Percentiles rank a stretch among this genome's conserved stretches.
These are phyloP conservation scores for Sinelater perroti DNA, from an alignment of 2,888 invertebrate genomes.

Conservation along the genomic window DNA sequence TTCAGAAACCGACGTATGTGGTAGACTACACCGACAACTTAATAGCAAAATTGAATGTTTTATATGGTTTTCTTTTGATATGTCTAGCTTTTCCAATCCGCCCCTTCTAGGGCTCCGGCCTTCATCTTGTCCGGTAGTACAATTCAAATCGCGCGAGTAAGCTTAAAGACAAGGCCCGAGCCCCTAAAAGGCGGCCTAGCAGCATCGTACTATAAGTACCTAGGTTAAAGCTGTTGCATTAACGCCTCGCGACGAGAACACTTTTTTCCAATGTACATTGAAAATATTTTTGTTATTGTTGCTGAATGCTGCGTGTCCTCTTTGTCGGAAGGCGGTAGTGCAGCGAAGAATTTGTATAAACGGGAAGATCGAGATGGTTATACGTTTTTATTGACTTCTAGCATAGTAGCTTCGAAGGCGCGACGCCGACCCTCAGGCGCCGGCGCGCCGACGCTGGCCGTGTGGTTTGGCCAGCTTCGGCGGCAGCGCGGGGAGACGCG, in stretches of 20 bases:
- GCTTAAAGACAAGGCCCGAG: slow-evolving; percentile 18
- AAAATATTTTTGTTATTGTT: slow-evolving; percentile 38
- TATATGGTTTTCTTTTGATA: slow-evolving; percentile 34
- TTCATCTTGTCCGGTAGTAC: slow-evolving; percentile 23
- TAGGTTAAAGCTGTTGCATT: slow-evolving; percentile 23
- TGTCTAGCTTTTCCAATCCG: slow-evolving; percentile 29
- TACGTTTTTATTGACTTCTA: slow-evolving; percentile 27
- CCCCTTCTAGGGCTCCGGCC: too few species aligned
- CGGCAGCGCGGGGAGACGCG: slow-evolving; percentile 5
- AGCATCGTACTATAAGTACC: slow-evolving; percentile 24
- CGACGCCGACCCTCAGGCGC: too few species aligned
- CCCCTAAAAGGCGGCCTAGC: slow-evolving; percentile 24
- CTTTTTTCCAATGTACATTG: slow-evolving; percentile 33
- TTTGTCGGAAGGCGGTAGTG: slow-evolving; percentile 55
- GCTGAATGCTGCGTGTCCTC: slow-evolving; percentile 24
- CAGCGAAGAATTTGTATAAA: slow-evolving; percentile 53
- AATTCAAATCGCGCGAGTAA: slow-evolving; percentile 4
- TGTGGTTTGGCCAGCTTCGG: slow-evolving; percentile 32
- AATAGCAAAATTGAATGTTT: slow-evolving; percentile 32
- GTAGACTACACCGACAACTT: slow-evolving; percentile 27
- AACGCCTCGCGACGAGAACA: slow-evolving; percentile 20
- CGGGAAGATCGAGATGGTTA: slow-evolving; percentile 36
- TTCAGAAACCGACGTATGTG: slow-evolving; percentile 14
- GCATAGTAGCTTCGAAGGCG: slow-evolving; percentile 18
- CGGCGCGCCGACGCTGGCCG: slow-evolving; percentile 12